Evolutionary conservation across 2,888 invertebrate species (phyloP).

Genomic region (Rhingia rostrata): DNA sequence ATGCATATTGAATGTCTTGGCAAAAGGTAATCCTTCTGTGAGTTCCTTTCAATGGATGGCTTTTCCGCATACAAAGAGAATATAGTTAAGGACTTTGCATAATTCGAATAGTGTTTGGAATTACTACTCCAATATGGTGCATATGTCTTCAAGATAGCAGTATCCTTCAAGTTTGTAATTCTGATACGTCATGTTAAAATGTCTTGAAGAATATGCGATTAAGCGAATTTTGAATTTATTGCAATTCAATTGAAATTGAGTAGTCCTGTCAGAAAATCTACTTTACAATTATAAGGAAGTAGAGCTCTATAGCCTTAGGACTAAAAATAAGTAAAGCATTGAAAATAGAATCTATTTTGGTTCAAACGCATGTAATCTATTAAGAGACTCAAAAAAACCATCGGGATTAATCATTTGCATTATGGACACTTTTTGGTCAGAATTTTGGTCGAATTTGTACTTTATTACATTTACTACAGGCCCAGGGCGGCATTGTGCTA

Average conservation of each 20-base stretch:
- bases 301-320: too few species aligned
- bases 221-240: conserved; percentile 17
- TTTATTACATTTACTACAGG: too few species aligned
- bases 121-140: background rate
- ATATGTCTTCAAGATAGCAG: background rate
- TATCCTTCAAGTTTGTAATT: conserved; percentile 17
- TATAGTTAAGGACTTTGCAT: conserved; percentile 57
- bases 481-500: too few species aligned
- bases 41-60: conserved; percentile 35
- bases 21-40: conserved; percentile 52
- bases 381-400: too few species aligned
- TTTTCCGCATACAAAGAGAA: conserved; percentile 48
- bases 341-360: too few species aligned
- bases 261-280: background rate
- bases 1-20: conserved; percentile 57
- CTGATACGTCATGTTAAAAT: conserved; percentile 20
- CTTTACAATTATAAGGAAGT: too few species aligned
- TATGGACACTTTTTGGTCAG: too few species aligned
- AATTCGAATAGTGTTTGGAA: conserved; percentile 44
- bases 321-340: too few species aligned
- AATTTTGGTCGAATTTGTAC: too few species aligned
- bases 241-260: conserved; percentile 15
- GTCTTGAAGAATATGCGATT: conserved; percentile 40
- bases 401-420: too few species aligned
- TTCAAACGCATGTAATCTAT: too few species aligned